Conservation (phyloP, 1,140 invertebrate genomes). For the Popillia japonica region DNA sequence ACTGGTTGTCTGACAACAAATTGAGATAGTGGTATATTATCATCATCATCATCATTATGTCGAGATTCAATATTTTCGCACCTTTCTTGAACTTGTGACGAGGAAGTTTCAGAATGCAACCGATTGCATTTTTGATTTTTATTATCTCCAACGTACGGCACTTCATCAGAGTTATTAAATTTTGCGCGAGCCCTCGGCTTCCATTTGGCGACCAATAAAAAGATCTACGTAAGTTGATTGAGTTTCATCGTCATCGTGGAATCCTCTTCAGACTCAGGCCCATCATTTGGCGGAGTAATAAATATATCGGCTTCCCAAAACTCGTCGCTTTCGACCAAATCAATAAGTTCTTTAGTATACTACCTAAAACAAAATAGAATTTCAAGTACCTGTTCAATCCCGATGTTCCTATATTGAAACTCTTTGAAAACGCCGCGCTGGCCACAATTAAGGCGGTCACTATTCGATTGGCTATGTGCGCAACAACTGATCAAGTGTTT, state of each 20-base stretch:
- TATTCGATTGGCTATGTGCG: no score
- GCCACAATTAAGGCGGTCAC: not conserved
- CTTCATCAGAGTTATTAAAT: not conserved
- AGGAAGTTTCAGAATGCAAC: not conserved
- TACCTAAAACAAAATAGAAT: conserved; percentile 36
- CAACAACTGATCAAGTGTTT: no score
- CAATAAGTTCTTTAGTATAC: conserved; percentile 40
- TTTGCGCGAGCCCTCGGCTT: conserved; percentile 22
- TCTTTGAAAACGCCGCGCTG: not conserved
- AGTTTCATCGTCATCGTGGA: conserved; percentile 41
- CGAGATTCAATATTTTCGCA: not conserved
- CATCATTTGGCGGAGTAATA: conserved; percentile 43
- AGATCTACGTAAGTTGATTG: conserved; percentile 30
- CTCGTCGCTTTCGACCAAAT: conserved; percentile 43
- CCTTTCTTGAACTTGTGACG: not conserved
- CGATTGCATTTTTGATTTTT: not conserved
- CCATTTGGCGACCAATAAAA: conserved; percentile 38
- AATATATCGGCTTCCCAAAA: conserved; percentile 44
- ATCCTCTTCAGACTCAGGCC: conserved; percentile 40
- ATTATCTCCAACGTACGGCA: not conserved
- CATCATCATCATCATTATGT: not conserved
- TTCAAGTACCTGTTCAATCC: not conserved
- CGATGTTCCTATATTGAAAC: not conserved
- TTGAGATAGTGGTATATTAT: not conserved
- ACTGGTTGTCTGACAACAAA: no score